A percentile compares a stretch with the other conserved stretches of the same genome.
Evolutionary conservation across 2,888 invertebrate genomes (phyloP).

Genomic region (Epinotia brunnichana): DNA sequence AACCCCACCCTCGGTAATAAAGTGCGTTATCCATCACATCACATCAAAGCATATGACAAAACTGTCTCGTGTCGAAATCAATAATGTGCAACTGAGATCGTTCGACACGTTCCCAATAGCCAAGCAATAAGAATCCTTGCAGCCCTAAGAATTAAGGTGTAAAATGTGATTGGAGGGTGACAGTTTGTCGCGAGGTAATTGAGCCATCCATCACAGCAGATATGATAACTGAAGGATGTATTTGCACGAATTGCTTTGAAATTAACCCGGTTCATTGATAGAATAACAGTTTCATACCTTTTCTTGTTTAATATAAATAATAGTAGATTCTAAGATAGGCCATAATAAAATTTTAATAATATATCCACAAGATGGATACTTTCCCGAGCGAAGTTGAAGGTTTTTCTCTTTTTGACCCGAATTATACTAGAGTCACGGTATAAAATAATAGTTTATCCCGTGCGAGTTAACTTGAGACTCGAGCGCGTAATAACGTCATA

Average conservation of each 20-base stretch:
- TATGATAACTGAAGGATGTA: slow-evolving; percentile 53
- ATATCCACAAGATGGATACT: too few species aligned
- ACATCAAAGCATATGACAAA: slow-evolving; percentile 49
- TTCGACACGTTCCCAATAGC: slow-evolving; percentile 37
- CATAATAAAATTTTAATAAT: too few species aligned
- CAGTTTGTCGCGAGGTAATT: slow-evolving; percentile 51
- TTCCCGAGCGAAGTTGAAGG: too few species aligned
- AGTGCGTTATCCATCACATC: slow-evolving; percentile 47
- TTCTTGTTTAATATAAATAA: too few species aligned
- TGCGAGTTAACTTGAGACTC: too few species aligned
- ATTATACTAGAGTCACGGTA: too few species aligned
- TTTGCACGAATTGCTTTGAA: slow-evolving; percentile 41
- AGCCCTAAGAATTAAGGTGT: slow-evolving; percentile 30
- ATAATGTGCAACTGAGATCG: slow-evolving; percentile 49
- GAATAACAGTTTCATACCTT: slow-evolving; percentile 4
- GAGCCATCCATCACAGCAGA: slow-evolving; percentile 56
- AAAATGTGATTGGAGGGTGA: slow-evolving; percentile 33
- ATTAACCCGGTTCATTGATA: slow-evolving; percentile 38
- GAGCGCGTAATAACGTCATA: too few species aligned
- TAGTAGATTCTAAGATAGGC: too few species aligned
- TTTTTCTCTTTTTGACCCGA: too few species aligned
- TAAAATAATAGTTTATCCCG: too few species aligned
- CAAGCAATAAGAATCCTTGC: slow-evolving; percentile 44
- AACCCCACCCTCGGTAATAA: slow-evolving; percentile 23
- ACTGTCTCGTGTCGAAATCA: slow-evolving; percentile 49